Conservation (phyloP, 2,797 vertebrate genomes). For the Siniperca scherzeri region DNA sequence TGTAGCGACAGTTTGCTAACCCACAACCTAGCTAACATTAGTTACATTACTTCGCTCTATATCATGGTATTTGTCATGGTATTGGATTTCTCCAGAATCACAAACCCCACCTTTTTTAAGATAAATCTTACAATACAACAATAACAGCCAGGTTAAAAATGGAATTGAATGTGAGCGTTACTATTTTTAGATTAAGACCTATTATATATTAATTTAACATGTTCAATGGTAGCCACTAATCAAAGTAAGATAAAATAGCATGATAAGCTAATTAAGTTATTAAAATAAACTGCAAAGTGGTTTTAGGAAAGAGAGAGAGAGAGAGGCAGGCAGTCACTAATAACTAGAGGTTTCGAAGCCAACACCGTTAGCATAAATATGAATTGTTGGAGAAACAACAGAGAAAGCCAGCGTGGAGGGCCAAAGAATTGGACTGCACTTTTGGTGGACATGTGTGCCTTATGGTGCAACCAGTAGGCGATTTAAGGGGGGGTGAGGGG, state of each 20-base stretch:
- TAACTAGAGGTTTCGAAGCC: neutral
- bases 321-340: neutral
- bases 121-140: neutral
- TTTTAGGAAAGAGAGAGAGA: neutral
- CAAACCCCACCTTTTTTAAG: too few species aligned
- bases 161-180: neutral
- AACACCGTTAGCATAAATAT: neutral
- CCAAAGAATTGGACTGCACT: neutral
- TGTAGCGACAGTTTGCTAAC: too few species aligned
- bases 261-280: neutral
- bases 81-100: too few species aligned
- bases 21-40: too few species aligned
- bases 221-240: too few species aligned
- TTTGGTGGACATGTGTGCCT: neutral
- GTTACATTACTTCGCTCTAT: too few species aligned
- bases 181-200: constrained; percentile 1
- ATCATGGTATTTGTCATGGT: too few species aligned
- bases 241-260: too few species aligned
- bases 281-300: neutral
- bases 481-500: too few species aligned
- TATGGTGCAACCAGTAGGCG: neutral
- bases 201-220: too few species aligned
- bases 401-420: neutral
- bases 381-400: neutral
- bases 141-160: neutral